Evolutionary conservation across 1,140 invertebrate genomes (phyloP).

Genomic region (Yoshiicerus persimilis): DNA sequence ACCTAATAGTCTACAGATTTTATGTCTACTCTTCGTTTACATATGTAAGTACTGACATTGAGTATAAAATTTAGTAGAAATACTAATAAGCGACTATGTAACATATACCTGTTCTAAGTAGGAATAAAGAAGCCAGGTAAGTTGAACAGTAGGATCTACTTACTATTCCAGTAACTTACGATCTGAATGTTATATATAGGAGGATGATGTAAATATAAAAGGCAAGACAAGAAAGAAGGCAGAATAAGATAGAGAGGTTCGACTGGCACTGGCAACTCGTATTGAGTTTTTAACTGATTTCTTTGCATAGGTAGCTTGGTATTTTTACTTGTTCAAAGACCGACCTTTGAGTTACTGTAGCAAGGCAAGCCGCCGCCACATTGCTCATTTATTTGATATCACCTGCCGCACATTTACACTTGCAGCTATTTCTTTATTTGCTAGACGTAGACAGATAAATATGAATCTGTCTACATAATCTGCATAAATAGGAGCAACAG

Average conservation of each 20-base stretch:
- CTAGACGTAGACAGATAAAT: conserved; percentile 11
- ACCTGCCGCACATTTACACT: not conserved
- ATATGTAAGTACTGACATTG: not conserved
- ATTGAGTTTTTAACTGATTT: not conserved
- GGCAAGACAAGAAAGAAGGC: not conserved
- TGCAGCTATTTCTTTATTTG: conserved; percentile 17
- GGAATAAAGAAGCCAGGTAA: not conserved
- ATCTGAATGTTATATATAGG: not conserved
- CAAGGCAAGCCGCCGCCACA: not conserved
- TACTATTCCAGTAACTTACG: no score
- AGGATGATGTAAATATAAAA: not conserved
- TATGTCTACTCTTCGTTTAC: not conserved
- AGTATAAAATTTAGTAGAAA: no score
- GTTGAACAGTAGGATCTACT: not conserved
- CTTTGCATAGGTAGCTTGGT: not conserved
- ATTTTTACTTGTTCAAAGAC: not conserved
- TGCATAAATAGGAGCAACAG: not conserved
- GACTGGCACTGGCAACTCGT: not conserved
- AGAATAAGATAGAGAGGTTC: not conserved
- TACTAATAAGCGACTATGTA: no score
- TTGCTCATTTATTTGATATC: conserved; percentile 17
- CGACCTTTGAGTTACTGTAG: not conserved
- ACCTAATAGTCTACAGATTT: not conserved
- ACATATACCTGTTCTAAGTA: not conserved
- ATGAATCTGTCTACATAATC: not conserved